Percentiles rank a stretch among this genome's conserved stretches.
These are phyloP conservation scores for Chironomus tentans DNA, from an alignment of 2,888 invertebrate genomes.

Conservation along the genomic window DNA sequence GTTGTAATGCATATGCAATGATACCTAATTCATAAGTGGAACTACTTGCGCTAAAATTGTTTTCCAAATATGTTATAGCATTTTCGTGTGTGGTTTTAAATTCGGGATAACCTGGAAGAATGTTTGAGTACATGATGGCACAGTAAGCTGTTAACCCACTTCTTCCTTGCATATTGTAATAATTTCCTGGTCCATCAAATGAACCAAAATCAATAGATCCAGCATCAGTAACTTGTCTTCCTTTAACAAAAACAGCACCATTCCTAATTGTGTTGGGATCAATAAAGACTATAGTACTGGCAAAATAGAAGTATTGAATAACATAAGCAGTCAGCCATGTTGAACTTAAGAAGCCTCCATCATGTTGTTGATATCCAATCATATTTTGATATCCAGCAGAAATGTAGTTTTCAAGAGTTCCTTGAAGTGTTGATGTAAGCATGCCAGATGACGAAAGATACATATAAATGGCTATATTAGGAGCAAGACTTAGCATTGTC, in stretches of 20 bases:
- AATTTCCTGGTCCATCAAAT: not conserved
- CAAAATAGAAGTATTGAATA: not conserved
- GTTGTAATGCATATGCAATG: not conserved
- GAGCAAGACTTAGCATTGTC: conserved; percentile 76
- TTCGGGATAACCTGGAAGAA: not conserved
- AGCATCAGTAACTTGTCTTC: not conserved
- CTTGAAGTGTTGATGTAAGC: conserved; percentile 51
- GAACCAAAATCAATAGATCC: too few relatives aligned
- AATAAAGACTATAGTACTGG: not conserved
- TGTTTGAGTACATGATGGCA: not conserved
- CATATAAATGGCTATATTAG: conserved; percentile 70
- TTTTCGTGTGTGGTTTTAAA: not conserved
- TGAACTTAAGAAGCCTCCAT: conserved; percentile 65
- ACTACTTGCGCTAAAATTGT: not conserved
- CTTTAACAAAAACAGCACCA: not conserved
- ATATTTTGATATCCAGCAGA: conserved; percentile 80
- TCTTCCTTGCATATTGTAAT: not conserved
- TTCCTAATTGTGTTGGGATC: not conserved
- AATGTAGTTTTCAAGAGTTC: conserved; percentile 46
- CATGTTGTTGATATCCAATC: conserved; percentile 65
- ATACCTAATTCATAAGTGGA: not conserved
- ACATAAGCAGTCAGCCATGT: not conserved
- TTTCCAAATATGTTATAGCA: not conserved
- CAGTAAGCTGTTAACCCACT: not conserved
- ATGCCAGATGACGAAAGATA: conserved; percentile 64